These are phyloP conservation scores for Harpalus rufipes DNA, from an alignment of 2,888 invertebrate species.

Conservation along the genomic window DNA sequence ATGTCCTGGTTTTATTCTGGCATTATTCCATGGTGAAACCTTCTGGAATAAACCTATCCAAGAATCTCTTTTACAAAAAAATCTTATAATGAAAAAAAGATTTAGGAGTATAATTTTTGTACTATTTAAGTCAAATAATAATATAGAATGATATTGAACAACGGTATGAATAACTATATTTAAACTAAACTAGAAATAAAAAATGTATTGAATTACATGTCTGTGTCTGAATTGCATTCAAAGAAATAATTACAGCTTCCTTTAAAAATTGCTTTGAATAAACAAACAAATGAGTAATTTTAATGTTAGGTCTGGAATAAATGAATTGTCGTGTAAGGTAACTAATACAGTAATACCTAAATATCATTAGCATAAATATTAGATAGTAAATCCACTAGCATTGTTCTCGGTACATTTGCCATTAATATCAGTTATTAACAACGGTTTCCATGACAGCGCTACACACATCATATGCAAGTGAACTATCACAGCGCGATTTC, in stretches of 20 bases:
- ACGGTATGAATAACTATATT: no score
- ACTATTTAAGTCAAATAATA: no score
- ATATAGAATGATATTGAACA: no score
- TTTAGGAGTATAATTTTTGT: no score
- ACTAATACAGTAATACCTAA: constrained; percentile 48
- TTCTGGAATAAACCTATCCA: no score
- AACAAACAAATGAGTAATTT: constrained; percentile 31
- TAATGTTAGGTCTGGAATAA: constrained; percentile 16
- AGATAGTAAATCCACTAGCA: constrained; percentile 37
- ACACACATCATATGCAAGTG: constrained; percentile 49
- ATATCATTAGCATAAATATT: constrained; percentile 55
- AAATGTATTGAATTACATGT: neutral
- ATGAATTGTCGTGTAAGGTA: constrained; percentile 26
- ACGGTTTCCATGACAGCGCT: constrained; percentile 23
- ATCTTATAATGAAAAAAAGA: no score
- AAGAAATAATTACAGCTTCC: constrained; percentile 13
- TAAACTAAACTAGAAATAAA: neutral
- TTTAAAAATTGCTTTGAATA: constrained; percentile 7
- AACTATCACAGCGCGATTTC: constrained; percentile 31
- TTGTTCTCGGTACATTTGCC: constrained; percentile 56
- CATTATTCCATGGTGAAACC: no score
- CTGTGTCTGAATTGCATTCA: constrained; percentile 4
- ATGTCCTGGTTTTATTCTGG: no score
- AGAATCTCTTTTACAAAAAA: no score
- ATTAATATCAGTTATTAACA: constrained; percentile 64